Conservation (phyloP, 2,888 invertebrate species). For the Drosophila percnosoma region DNA sequence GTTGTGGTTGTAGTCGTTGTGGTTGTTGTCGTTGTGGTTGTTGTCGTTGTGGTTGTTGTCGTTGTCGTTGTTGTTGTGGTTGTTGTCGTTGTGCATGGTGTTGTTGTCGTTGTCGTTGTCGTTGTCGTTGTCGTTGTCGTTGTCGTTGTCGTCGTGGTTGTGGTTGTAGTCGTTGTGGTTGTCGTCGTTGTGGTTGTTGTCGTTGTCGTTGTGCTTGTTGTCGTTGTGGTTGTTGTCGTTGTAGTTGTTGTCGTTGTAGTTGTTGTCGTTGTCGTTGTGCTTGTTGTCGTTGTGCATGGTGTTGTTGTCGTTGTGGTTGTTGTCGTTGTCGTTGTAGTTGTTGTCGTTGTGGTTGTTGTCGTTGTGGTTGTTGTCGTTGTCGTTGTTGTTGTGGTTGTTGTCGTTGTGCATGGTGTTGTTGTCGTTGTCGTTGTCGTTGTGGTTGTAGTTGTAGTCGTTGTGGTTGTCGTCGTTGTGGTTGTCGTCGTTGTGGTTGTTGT, state of each 20-base stretch:
- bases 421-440: neutral
- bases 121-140: conserved; percentile 1
- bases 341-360: neutral
- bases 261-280: neutral
- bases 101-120: conserved; percentile 1
- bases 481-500: neutral
- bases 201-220: conserved; percentile 11
- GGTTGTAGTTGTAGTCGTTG: accelerated
- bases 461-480: neutral
- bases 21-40: neutral
- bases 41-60: conserved; percentile 6
- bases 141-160: neutral
- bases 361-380: conserved; percentile 14
- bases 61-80: conserved; percentile 21
- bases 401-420: neutral
- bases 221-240: conserved; percentile 10
- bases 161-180: neutral
- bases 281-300: neutral
- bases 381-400: conserved; percentile 1
- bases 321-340: neutral
- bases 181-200: conserved; percentile 3
- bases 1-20: neutral
- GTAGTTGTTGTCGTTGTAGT: neutral
- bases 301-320: conserved; percentile 12
- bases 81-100: neutral